Conservation (phyloP, 2,113 vertebrate genomes). For the Serilophus lunatus region DNA sequence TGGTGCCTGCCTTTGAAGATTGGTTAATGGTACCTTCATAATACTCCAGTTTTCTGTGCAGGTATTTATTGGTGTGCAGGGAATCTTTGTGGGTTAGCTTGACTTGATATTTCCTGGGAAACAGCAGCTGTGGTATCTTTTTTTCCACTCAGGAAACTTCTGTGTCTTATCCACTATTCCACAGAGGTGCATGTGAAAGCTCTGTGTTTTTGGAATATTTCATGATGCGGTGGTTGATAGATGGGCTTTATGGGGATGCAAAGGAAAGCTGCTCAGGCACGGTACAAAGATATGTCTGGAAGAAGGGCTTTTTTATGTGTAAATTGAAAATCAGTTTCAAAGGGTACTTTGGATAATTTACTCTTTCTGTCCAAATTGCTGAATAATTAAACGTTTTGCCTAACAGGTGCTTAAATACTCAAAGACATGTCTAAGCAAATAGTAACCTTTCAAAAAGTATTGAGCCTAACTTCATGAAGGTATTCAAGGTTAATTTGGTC, state of each 20-base stretch:
- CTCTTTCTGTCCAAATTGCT: background rate
- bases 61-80: no score
- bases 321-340: background rate
- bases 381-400: background rate
- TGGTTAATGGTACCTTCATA: no score
- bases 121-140: no score
- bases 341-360: background rate
- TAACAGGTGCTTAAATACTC: background rate
- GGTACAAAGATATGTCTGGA: background rate
- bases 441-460: background rate
- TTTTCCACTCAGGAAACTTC: no score
- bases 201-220: background rate
- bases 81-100: no score
- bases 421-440: background rate
- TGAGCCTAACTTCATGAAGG: background rate
- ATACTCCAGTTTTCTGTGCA: no score
- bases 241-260: background rate
- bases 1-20: no score
- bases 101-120: no score
- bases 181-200: background rate
- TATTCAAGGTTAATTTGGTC: background rate
- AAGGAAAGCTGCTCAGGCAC: background rate
- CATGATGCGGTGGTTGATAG: background rate
- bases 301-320: background rate
- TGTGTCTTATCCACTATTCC: no score